A percentile compares a stretch with the other conserved stretches of the same genome.
Evolutionary conservation across 23 tunicate species (phyloP).

Genomic region (Corella eumyota): DNA sequence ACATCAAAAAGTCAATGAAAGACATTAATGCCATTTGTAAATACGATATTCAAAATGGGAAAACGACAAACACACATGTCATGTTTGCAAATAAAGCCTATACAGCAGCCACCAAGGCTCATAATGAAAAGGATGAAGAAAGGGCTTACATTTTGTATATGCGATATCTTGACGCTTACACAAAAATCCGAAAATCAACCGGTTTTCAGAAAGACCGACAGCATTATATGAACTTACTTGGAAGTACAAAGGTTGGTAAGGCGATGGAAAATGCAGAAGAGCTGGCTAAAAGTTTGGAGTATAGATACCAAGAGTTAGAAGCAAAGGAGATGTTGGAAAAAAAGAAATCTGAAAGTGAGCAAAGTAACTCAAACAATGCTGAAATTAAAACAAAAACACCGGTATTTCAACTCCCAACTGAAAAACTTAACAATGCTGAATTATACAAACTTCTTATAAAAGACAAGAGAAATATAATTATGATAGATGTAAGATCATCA

Average conservation of each 20-base stretch:
- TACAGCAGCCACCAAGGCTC: slow-evolving; percentile 53
- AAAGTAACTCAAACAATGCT: background rate
- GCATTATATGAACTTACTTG: slow-evolving; percentile 35
- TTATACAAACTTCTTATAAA: slow-evolving; percentile 33
- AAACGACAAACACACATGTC: slow-evolving; percentile 24
- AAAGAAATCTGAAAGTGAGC: background rate
- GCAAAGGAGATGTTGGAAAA: slow-evolving; percentile 4
- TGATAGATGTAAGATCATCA: slow-evolving; percentile 48
- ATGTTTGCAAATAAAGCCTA: slow-evolving; percentile 45
- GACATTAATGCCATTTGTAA: slow-evolving; percentile 38
- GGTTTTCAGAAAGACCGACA: slow-evolving; percentile 40
- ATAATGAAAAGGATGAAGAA: slow-evolving; percentile 50
- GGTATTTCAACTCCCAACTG: slow-evolving; percentile 3
- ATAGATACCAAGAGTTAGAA: slow-evolving; percentile 15
- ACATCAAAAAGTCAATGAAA: slow-evolving; percentile 34
- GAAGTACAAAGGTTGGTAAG: slow-evolving; percentile 11
- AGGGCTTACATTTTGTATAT: slow-evolving; percentile 74
- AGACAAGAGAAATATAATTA: slow-evolving; percentile 17
- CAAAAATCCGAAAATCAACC: slow-evolving; percentile 30
- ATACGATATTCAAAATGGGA: slow-evolving; percentile 34
- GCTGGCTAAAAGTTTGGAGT: slow-evolving; percentile 25
- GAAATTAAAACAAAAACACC: background rate
- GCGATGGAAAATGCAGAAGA: slow-evolving; percentile 68
- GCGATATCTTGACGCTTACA: slow-evolving; percentile 53
- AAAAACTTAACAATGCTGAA: slow-evolving; percentile 7